Percentiles rank a stretch among this genome's conserved stretches.
Evolutionary conservation across 1,140 invertebrate genomes (phyloP).

Genomic region (Diachasma alloeum): DNA sequence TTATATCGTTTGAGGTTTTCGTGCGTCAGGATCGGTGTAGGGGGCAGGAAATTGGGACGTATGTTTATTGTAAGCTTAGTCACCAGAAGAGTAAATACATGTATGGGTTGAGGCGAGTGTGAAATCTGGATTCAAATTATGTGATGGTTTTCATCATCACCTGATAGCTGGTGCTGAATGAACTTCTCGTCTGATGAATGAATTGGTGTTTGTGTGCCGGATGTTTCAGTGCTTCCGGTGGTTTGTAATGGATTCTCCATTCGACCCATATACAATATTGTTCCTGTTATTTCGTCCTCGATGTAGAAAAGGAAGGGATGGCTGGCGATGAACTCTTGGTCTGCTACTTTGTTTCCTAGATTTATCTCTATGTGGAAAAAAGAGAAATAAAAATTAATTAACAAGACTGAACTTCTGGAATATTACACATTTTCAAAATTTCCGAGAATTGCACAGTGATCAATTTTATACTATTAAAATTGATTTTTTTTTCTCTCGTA

Average conservation of each 20-base stretch:
- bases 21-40: too few species aligned
- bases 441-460: too few species aligned
- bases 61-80: too few species aligned
- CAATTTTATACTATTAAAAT: too few species aligned
- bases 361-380: conserved; percentile 67
- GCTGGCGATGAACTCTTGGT: conserved; percentile 71
- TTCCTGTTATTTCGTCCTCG: conserved; percentile 75
- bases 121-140: background rate
- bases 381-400: conserved; percentile 40
- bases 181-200: background rate
- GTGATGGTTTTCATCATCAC: background rate
- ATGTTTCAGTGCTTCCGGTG: conserved; percentile 20
- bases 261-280: conserved; percentile 77
- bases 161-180: background rate
- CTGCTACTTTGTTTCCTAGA: conserved; percentile 77
- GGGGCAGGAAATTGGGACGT: too few species aligned
- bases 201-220: background rate
- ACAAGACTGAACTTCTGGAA: too few species aligned
- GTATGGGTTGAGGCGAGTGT: background rate
- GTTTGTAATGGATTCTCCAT: conserved; percentile 69
- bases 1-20: background rate
- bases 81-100: too few species aligned
- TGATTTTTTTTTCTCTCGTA: too few species aligned
- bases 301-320: conserved; percentile 85
- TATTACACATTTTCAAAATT: too few species aligned